A percentile compares a stretch with the other conserved stretches of the same genome.
Conservation (phyloP, 1,140 invertebrate species). For the Hypsibius dujardini region DNA sequence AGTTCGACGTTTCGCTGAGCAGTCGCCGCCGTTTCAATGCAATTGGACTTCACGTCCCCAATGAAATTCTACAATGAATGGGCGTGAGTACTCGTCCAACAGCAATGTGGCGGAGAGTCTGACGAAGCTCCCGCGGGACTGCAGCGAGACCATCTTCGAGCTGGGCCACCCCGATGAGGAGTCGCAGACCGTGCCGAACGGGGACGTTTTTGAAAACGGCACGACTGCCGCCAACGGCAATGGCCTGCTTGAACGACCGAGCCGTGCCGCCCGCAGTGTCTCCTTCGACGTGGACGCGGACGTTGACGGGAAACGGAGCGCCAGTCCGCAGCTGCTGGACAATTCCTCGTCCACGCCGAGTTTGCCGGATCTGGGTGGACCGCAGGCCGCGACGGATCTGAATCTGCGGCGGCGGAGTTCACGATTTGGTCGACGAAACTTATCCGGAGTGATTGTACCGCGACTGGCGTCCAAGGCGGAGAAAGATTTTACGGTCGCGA, state of each 20-base stretch:
- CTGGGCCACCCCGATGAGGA: neutral
- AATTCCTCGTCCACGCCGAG: neutral
- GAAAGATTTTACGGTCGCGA: slow-evolving; percentile 64
- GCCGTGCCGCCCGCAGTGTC: neutral
- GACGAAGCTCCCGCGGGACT: neutral
- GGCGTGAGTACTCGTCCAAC: too few species aligned
- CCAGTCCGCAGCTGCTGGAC: neutral
- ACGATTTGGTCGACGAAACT: slow-evolving; percentile 1
- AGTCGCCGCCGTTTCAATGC: too few species aligned
- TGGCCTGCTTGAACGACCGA: neutral
- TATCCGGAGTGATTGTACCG: neutral
- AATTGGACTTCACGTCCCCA: too few species aligned
- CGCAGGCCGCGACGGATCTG: neutral
- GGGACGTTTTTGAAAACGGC: neutral
- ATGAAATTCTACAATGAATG: too few species aligned
- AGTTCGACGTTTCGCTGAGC: too few species aligned
- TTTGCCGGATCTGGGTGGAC: neutral
- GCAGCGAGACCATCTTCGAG: neutral
- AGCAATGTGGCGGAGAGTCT: neutral
- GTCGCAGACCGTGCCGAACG: neutral
- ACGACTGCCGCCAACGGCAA: neutral
- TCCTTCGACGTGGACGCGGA: neutral
- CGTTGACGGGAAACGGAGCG: neutral
- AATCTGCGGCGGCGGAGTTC: neutral
- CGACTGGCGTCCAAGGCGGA: slow-evolving; percentile 1